Conservation (phyloP, 2,113 vertebrate species). For the Aramus guarauna region DNA sequence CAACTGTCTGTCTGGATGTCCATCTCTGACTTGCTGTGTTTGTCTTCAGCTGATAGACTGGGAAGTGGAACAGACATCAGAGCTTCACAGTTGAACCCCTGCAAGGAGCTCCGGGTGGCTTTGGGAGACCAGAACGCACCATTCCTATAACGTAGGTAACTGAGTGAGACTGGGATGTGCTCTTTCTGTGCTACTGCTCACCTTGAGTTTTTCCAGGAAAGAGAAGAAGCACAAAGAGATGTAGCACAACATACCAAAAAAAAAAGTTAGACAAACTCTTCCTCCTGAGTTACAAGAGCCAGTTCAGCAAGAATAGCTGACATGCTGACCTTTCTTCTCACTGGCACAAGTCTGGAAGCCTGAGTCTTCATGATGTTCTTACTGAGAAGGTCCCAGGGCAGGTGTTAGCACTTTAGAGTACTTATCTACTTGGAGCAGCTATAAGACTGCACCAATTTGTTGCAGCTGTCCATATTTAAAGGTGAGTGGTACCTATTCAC, state of each 20-base stretch:
- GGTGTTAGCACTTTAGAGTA: background rate
- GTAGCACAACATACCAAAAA: background rate
- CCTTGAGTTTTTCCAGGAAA: background rate
- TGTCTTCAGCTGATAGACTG: background rate
- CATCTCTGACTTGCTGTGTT: background rate
- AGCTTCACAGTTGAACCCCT: background rate
- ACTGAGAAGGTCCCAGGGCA: background rate
- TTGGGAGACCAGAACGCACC: background rate
- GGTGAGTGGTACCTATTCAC: background rate
- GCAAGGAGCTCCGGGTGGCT: background rate
- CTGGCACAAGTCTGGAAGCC: background rate
- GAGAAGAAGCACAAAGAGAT: background rate
- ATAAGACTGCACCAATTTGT: background rate
- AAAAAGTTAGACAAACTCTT: background rate
- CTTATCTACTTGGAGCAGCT: background rate
- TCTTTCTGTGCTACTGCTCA: background rate
- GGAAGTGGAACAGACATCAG: background rate
- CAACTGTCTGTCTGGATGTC: background rate
- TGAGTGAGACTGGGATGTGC: background rate
- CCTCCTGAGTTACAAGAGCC: background rate
- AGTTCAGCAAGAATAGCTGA: background rate
- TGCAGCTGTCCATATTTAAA: background rate
- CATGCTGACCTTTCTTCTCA: background rate
- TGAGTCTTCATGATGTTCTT: background rate
- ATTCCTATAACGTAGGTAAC: rapidly evolving